Evolutionary conservation across 1,140 invertebrate genomes (phyloP), one percentile per base, ranked within the genome.

Genomic region (Rhizoglyphus robini): DNA sequence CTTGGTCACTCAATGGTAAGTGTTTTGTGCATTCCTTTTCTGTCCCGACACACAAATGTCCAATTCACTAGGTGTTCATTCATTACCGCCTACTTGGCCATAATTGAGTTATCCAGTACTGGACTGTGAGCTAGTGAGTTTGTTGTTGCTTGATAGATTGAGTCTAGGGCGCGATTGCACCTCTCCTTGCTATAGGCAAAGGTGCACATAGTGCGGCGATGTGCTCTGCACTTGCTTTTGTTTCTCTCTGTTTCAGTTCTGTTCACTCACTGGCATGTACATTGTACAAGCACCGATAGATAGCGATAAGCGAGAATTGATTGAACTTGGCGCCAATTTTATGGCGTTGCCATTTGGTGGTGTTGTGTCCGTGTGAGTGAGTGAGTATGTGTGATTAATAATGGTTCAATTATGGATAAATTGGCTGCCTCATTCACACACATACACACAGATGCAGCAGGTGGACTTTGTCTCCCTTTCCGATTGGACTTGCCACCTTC

Each of bases 1-100:
- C 82, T 98, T 72, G 95, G 94, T 70, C 94, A 98, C 80, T 97
- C 94, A 57, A 97, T 98, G 91, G 94, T 97, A 82, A 88, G 87
- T 80, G 15, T n/a, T 32, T 47, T 47, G 4, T 63, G 20, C n/a
- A 23, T 58, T 58, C n/a, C n/a, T n/a, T n/a, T n/a, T n/a, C n/a
- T n/a, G n/a, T n/a, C n/a, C n/a, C n/a, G n/a, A n/a, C n/a, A n/a
- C n/a, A n/a, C n/a, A n/a, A n/a, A n/a, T n/a, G n/a, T n/a, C n/a
- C n/a, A n/a, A n/a, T 51, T n/a, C 18, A 18, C 36, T 41, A 11
- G 8, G 36, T 41, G 36, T 41, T 41, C 8, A 11, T 41, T 11
- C 36, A 41, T 41, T 41, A 11, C 18, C 36, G 18, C n/a, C n/a
- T 41, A 11, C 36, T 11, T 41, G 18, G 36, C 18, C 36, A 41